Conservation (phyloP, 2,888 invertebrate species). For the Micropterix aruncella region DNA sequence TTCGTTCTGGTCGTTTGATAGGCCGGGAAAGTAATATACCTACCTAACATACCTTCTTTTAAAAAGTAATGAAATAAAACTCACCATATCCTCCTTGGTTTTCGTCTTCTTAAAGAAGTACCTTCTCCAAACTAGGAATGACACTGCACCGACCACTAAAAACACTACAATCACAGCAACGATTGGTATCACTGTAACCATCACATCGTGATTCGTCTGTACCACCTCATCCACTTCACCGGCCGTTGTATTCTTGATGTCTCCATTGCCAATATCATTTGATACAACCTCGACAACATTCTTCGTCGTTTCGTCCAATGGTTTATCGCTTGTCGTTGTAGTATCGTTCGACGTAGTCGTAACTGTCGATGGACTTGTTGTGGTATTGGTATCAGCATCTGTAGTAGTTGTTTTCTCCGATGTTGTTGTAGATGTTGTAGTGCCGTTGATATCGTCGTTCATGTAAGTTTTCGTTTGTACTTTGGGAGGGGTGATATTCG, state of each 20-base stretch:
- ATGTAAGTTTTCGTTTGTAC: constrained; percentile 11
- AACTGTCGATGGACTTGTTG: constrained; percentile 6
- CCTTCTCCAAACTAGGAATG: constrained; percentile 57
- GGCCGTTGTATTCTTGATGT: background rate
- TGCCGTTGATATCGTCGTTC: constrained; percentile 3
- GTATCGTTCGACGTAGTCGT: constrained; percentile 8
- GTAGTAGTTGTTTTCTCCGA: constrained; percentile 19
- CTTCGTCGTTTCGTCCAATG: constrained; percentile 7
- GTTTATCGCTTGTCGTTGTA: constrained; percentile 11
- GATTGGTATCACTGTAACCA: constrained; percentile 56
- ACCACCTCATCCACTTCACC: constrained; percentile 4
- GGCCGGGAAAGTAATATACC: no score
- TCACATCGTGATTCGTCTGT: constrained; percentile 24
- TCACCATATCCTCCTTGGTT: constrained; percentile 60
- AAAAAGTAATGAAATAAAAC: no score
- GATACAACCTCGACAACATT: background rate
- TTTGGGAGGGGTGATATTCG: constrained; percentile 8
- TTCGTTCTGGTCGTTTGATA: no score
- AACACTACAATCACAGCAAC: constrained; percentile 56
- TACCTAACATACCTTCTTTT: no score
- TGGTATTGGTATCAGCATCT: constrained; percentile 3
- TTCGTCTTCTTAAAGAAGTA: constrained; percentile 50
- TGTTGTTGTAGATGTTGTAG: constrained; percentile 7
- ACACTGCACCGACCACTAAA: constrained; percentile 48
- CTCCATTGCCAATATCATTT: constrained; percentile 1